These are phyloP conservation scores for Turritopsis dohrnii DNA, from an alignment of 30 jellyfish, hydroid and myxozoan species.

Conservation along the genomic window DNA sequence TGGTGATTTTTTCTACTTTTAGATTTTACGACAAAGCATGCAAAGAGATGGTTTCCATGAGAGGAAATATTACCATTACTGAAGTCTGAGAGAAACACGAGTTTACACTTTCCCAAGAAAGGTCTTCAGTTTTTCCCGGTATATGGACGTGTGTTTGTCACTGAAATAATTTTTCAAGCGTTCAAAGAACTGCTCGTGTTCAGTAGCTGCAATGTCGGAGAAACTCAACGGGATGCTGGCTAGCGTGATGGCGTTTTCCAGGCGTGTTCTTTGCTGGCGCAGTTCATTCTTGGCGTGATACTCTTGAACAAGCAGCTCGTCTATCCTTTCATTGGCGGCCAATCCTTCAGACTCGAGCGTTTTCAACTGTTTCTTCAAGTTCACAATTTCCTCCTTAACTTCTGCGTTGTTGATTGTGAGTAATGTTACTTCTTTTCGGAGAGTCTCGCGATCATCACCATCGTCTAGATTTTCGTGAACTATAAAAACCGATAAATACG, in stretches of 20 bases:
- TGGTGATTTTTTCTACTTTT: too few relatives aligned
- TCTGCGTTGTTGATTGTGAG: not conserved
- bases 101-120: not conserved
- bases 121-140: not conserved
- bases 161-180: not conserved
- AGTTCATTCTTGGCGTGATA: not conserved
- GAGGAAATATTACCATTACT: too few relatives aligned
- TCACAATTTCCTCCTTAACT: not conserved
- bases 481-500: not conserved
- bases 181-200: slow-evolving; percentile 1
- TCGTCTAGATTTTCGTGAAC: not conserved
- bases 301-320: slow-evolving; percentile 7
- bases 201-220: not conserved
- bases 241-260: not conserved
- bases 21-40: too few relatives aligned
- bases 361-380: not conserved
- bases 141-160: not conserved
- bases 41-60: too few relatives aligned
- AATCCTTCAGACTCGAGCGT: not conserved
- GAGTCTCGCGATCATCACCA: not conserved
- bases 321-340: not conserved
- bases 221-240: not conserved
- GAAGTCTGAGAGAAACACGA: not conserved
- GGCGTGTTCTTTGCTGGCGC: not conserved
- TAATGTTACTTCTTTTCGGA: not conserved